These are phyloP conservation scores for Florisuga fusca DNA, from an alignment of 2,797 vertebrate species.

Conservation along the genomic window DNA sequence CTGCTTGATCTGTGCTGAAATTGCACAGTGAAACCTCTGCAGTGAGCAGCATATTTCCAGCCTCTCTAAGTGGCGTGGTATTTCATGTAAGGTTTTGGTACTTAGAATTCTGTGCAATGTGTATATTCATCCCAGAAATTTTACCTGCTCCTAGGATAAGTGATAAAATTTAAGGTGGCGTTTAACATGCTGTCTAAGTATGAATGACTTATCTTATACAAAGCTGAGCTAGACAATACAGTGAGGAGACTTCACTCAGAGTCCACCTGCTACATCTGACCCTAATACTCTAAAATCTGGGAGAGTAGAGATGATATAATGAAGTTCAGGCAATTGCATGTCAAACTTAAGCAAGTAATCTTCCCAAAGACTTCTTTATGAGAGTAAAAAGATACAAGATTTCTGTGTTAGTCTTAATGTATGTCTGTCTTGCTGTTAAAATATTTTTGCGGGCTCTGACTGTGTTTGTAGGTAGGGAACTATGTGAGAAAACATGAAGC, in stretches of 20 bases:
- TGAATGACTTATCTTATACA: not conserved
- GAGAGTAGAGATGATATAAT: not conserved
- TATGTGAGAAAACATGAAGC: not conserved
- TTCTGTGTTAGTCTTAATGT: not conserved
- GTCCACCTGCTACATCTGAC: not conserved
- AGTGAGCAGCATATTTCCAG: not conserved
- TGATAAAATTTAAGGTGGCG: not conserved
- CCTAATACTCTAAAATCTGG: not conserved
- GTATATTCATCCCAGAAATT: not conserved
- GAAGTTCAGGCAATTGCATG: not conserved
- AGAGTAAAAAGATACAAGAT: not conserved
- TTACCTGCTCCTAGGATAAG: not conserved
- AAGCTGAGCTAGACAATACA: not conserved
- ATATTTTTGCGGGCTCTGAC: constrained; percentile 6
- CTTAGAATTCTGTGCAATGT: not conserved
- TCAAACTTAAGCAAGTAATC: not conserved
- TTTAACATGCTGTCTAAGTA: not conserved
- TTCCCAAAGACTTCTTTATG: not conserved
- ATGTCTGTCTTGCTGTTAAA: not conserved
- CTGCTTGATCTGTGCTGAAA: not conserved
- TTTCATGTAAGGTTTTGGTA: not conserved
- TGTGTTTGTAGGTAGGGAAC: not conserved
- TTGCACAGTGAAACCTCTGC: not conserved
- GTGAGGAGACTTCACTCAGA: not conserved
- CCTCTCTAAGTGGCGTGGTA: not conserved